Evolutionary conservation across 2,888 invertebrate species (phyloP).

Genomic region (Drosophila eohydei): DNA sequence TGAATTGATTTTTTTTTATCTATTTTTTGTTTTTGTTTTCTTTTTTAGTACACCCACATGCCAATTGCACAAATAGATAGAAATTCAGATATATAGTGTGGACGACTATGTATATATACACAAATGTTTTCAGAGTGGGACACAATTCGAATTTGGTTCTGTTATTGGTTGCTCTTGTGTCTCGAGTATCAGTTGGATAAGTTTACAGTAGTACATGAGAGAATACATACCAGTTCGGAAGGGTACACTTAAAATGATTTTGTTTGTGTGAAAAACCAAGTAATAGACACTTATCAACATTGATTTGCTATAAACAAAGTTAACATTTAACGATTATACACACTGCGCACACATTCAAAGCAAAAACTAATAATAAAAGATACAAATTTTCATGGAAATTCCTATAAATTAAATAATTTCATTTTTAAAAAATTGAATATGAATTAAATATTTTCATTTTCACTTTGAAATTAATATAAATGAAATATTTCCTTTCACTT

Average conservation of each 20-base stretch:
- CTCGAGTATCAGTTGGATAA: conserved; percentile 26
- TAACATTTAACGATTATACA: conserved; percentile 33
- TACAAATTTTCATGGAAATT: not conserved
- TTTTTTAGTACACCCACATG: conserved; percentile 67
- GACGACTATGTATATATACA: conserved; percentile 54
- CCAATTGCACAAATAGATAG: conserved; percentile 75
- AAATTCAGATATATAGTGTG: conserved; percentile 51
- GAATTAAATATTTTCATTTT: too few species aligned
- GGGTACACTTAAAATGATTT: conserved; percentile 76
- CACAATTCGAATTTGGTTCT: conserved; percentile 9
- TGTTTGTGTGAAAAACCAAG: conserved; percentile 53
- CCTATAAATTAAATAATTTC: too few species aligned
- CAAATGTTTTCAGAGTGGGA: conserved; percentile 38
- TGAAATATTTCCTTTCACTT: too few species aligned
- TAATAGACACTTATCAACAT: conserved; percentile 43
- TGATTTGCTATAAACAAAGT: conserved; percentile 37
- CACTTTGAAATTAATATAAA: too few species aligned
- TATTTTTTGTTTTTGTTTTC: conserved; percentile 27
- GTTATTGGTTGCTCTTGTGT: conserved; percentile 16
- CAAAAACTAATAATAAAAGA: too few species aligned
- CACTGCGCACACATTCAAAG: conserved; percentile 27
- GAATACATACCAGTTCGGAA: conserved; percentile 81
- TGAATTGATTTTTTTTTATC: conserved; percentile 20
- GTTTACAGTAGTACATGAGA: conserved; percentile 52
- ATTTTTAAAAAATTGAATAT: too few species aligned